Base-by-base conservation (phyloP, 2,888 invertebrate genomes). In the Epiblema foenella region DNA sequence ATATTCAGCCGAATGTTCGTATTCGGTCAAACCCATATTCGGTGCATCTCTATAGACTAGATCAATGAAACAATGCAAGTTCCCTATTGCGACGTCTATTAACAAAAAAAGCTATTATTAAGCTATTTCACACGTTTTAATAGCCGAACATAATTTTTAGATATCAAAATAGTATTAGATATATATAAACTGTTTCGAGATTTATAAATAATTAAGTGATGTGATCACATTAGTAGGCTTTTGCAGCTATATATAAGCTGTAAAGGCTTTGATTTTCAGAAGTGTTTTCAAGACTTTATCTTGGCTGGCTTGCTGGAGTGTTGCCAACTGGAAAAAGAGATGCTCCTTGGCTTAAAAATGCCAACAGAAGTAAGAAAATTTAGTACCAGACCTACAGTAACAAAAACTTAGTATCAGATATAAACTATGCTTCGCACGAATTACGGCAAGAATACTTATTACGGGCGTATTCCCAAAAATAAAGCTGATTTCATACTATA, bases 281-380 rank as follows among this genome's bases (percentile, higher is more conserved):
- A 52, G 51, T 63, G n/a, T 52, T 62, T 62, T 12, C 20, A 33
- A 51, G 52, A 37, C 60, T 51, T 49, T 68, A 68, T 68, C 68
- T 68, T 60, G 46, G 59, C 54, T 42, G 18, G 56, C n/a, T n/a
- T n/a, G 15, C 68, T 68, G 68, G 68, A 42, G 33, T 20, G 39
- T 15, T 62, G 68, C 68, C 68, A 68, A 62, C 24, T 39, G 29
- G 15, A 24, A 37, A 59, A 59, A 60, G 46, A 68, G 68, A 59
- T 60, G 52, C 52, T 49, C 11, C n/a, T 46, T 49, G 42, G 46
- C 52, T 52, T 54, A 52, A 68, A 67, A 52, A 63, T 63, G 63
- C 52, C 63, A 37, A 63, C 51, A 52, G 51, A 52, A 51, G 20
- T 63, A 10, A 18, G 51, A 51, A 49, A 52, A 52, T 52, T 18